phyloP scores from a whole-genome alignment of 2,888 invertebrate species.

The Epistrophe eligans region DNA sequence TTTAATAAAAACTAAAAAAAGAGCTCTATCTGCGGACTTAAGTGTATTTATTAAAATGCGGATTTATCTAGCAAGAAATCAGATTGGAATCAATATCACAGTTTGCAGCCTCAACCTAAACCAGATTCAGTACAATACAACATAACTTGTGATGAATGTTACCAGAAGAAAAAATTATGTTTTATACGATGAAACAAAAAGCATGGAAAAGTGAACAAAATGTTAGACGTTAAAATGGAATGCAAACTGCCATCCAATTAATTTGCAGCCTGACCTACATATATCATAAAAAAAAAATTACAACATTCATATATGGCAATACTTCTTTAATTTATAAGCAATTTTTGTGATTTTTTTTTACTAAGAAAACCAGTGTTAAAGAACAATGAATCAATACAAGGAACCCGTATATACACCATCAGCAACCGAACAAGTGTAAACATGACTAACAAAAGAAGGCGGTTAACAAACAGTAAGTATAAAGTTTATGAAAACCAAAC shows the following conservation, averaged over 20 bases:
- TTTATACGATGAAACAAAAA: no score
- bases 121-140: no score
- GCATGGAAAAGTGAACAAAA: no score
- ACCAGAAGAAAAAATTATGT: no score
- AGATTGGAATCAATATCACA: no score
- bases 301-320: background rate
- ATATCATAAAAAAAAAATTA: background rate
- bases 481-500: slow-evolving; percentile 12
- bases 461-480: slow-evolving; percentile 10
- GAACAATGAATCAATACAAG: slow-evolving; percentile 3
- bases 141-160: no score
- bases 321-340: slow-evolving; percentile 3
- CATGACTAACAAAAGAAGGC: slow-evolving; percentile 22
- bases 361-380: background rate
- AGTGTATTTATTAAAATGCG: no score
- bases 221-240: no score
- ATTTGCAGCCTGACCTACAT: background rate
- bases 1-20: no score
- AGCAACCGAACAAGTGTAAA: background rate
- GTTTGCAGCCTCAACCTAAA: no score
- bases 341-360: background rate
- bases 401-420: background rate
- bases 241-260: background rate
- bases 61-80: no score
- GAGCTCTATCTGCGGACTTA: no score